These are phyloP conservation scores for Acridotheres tristis DNA, from an alignment of 2,797 vertebrate genomes.

Conservation along the genomic window DNA sequence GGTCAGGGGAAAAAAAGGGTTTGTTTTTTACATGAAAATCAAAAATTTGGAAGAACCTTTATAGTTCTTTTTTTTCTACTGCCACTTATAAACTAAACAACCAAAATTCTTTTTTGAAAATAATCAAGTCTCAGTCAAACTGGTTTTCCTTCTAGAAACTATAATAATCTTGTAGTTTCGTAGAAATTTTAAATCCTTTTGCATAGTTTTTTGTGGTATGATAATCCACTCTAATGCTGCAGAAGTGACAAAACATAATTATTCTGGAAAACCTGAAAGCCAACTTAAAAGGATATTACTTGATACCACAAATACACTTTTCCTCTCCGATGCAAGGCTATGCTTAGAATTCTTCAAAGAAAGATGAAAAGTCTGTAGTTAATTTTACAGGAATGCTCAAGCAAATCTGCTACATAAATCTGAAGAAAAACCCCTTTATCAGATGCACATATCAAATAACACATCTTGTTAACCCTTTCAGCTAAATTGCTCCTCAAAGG, in stretches of 20 bases:
- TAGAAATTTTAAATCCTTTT: not conserved
- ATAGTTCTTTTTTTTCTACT: not conserved
- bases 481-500: not conserved
- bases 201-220: not conserved
- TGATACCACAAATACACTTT: not conserved
- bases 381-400: not conserved
- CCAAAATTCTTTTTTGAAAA: not conserved
- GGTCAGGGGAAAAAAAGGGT: accelerated
- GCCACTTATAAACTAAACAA: not conserved
- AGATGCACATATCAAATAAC: not conserved
- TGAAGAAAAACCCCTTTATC: not conserved
- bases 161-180: not conserved
- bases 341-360: not conserved
- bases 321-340: not conserved
- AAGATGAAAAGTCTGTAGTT: not conserved
- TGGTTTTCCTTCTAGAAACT: not conserved
- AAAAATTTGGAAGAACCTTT: not conserved
- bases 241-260: not conserved
- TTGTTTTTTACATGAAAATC: not conserved
- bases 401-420: not conserved
- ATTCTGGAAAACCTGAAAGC: not conserved
- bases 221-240: not conserved
- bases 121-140: not conserved
- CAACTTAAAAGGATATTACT: not conserved
- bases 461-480: not conserved